Base-by-base conservation (phyloP, 2,113 vertebrate species). In the Prochilodus magdalenae region DNA sequence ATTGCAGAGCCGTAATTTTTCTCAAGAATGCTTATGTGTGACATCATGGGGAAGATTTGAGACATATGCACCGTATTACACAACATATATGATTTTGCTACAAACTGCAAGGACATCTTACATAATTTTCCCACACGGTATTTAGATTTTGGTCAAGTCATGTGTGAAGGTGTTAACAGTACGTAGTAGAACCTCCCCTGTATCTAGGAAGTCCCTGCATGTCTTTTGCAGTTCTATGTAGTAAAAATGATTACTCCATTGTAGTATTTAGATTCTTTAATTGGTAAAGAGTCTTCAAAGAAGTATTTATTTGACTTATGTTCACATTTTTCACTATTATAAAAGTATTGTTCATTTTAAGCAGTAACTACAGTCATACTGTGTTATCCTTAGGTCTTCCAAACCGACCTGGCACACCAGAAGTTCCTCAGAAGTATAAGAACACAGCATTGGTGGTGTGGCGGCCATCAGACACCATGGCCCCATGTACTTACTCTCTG, bases 401-500 rank as follows among this genome's bases (percentile, higher is more conserved):
- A 0, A 96, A 96, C 79, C 93, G 94, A 62, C 96, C 97, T 0
- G 95, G 96, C 10, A 97, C 97, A 1, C 98, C 98, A 0, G 98
- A 99, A 90, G 94, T 99, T 77, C 96, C 98, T 47, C 98, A 99
- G 88, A 97, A 95, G 86, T 98, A 97, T 89, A 96, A 95, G 87
- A 97, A 98, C 91, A 98, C 97, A 0, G 97, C 96, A 0, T 88
- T 99, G 90, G 96, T 99, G 60, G 84, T 99, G 33, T 99, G 98
- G 98, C 98, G 97, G 81, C 96, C 97, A 0, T 95, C 96, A 0
- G 96, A 98, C 74, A 96, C 94, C 26, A 92, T 92, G 86, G 96
- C 96, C 0, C 97, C 97, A 0, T 98, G 97, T 89, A 98, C 96
- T 0, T 99, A 99, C 89, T 96, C 93, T 0, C 87, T 99, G 92